Evolutionary conservation across 2,888 invertebrate genomes (phyloP), one percentile per base, ranked within the genome.

Genomic region (Nomada fucata): DNA sequence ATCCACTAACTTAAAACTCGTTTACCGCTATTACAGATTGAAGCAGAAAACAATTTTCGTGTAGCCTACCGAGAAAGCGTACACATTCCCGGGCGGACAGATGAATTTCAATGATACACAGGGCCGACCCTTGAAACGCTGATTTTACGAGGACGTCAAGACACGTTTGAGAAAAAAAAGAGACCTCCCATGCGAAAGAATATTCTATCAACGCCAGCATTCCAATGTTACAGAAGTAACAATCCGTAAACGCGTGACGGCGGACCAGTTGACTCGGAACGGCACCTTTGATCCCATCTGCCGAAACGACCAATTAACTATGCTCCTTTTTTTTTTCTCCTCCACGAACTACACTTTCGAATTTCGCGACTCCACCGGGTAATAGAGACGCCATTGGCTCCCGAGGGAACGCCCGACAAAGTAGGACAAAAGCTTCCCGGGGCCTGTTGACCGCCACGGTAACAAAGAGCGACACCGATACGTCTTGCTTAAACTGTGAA

Each of bases 401-500:
- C 26, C 23, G 44, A 7, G 36, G 26, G 44, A 26, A n/a, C 29
- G 50, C 11, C 52, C 13, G 71, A 78, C 26, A 81, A 57, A 81
- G 73, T 74, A 60, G 64, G 75, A 59, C 67, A 26, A 71, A 71
- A 59, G 36, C 23, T 53, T 76, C 57, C 20, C 11, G 15, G 23
- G 36, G 50, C 15, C 60, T 26, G 59, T 26, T 36, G 53, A 63
- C 60, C 55, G 47, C 26, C 42, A 20, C 11, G 11, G 57, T 60
- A 64, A 81, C 75, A 76, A 82, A 78, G 69, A 13, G 20, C 64
- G 73, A 63, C 76, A 64, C 73, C 84, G 26, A 84, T 88, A 87
- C 81, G 86, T 92, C 90, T 90, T 88, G 83, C 75, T 89, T 86
- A 87, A 89, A 90, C 89, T 89, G 90, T 90, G 90, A 91, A 89